phyloP scores from a whole-genome alignment of 2,888 invertebrate genomes.

The Drosophila crucigera region DNA sequence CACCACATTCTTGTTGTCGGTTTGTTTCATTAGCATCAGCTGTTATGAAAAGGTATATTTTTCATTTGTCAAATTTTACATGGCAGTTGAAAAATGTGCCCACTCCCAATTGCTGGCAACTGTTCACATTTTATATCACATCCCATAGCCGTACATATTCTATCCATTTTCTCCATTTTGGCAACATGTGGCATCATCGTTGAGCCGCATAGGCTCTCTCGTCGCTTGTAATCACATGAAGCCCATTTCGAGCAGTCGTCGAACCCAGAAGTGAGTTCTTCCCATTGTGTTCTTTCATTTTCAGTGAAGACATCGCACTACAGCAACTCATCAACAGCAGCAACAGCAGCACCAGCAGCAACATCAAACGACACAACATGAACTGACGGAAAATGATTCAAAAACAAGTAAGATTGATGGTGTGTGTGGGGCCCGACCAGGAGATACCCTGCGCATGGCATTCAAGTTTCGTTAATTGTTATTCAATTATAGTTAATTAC shows the following conservation, averaged over 20 bases:
- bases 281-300: constrained; percentile 55
- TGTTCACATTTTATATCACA: constrained; percentile 2
- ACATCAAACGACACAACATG: constrained; percentile 49
- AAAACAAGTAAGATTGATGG: constrained; percentile 32
- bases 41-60: background rate
- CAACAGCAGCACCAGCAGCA: constrained; percentile 18
- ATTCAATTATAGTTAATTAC: background rate
- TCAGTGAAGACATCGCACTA: constrained; percentile 13
- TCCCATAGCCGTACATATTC: constrained; percentile 20
- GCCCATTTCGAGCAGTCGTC: constrained; percentile 2
- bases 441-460: background rate
- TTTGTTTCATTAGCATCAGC: background rate
- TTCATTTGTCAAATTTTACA: background rate
- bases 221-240: constrained; percentile 49
- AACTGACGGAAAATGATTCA: constrained; percentile 65
- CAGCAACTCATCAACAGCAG: constrained; percentile 22
- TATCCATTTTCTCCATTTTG: constrained; percentile 26
- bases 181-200: constrained; percentile 35
- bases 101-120: background rate
- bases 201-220: constrained; percentile 12
- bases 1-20: background rate
- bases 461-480: background rate
- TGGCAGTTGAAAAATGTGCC: background rate
- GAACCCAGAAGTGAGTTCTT: background rate
- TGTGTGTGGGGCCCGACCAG: background rate